Evolutionary conservation across 2,888 invertebrate genomes (phyloP), one percentile per base, ranked within the genome.

Genomic region (Sialis lutaria): DNA sequence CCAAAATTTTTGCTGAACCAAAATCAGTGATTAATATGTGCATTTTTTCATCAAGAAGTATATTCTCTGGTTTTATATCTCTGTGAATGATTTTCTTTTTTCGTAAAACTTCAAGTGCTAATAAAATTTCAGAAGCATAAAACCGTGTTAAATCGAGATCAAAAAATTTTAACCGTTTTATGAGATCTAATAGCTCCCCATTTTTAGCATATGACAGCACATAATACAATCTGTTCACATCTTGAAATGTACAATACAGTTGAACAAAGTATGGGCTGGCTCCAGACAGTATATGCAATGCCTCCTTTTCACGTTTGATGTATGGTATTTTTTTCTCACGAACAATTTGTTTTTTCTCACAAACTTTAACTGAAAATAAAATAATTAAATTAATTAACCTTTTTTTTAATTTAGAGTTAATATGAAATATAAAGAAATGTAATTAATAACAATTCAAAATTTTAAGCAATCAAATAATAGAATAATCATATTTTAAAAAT

Each of bases 11-110:
- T 1, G 92, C 88, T 46, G 93, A 92, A 43, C 98, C 98, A 67
- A 98, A 98, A 67, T 98, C 98, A 40, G 95, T 91, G 51, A 98
- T 85, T 59, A 90, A 75, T 54, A 96, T 82, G 68, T 99, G 97
- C 86, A 96, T 95, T 56, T 86, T 81, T 62, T 91, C 90, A 67
- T 88, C 89, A 54, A 99, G 69, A 44, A 99, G 73, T 56, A 98
- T 91, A 69, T 99, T 98, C 67, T 98, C 93, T 6, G 98, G 98
- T 64, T 98, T 98, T 55, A 98, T 72, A 67, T 98, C 97, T 49
- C 95, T 79, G 67, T 97, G 97, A 57, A 96, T 84, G 52, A 97
- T 85, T 52, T 83, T 82, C 56, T 86, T 76, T 39, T 77, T 75
- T 62, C 93, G 92, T 65, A 97, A 79, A 60, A 89, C 83, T 67